Evolutionary conservation across 2,888 invertebrate genomes (phyloP), one percentile per base, ranked within the genome.

Genomic region (Watsonalla cultraria): DNA sequence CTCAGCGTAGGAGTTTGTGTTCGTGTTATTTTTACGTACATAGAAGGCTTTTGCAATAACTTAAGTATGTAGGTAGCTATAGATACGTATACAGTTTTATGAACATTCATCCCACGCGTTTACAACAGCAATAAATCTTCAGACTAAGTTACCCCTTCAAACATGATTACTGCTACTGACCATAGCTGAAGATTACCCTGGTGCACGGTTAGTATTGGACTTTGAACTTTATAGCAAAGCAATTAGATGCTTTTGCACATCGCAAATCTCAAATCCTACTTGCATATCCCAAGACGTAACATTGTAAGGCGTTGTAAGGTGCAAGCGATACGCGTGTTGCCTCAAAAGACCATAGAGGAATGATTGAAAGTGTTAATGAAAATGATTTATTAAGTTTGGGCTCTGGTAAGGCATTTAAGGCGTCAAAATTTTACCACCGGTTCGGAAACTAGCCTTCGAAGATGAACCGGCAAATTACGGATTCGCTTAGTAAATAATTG

Each of bases 251-350:
- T 59, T 59, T 65, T 66, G 63, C 65, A 65, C 60, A 59, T 66
- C 60, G 58, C 64, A 60, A 69, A 70, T 68, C 64, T 74, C 70
- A 74, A 74, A 78, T 73, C 72, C 72, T 72, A 72, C 72, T 78
- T 71, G 74, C 71, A 74, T 75, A 74, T 76, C 76, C 72, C 71
- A 68, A 74, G 80, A 72, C 76, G 80, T 82, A 80, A 81, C 78
- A 79, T 76, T 64, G 68, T 64, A 63, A 63, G 56, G 37, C 57
- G 65, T 56, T 45, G 7, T 24, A 73, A 68, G 65, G 55, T 51
- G 64, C 7, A 52, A 64, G 69, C 55, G 59, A 33, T 35, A 49
- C 63, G 72, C 67, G 61, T 56, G 53, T 35, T 46, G 45, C 13
- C n/a, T n/a, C n/a, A n/a, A n/a, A n/a, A n/a, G n/a, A n/a, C n/a